A percentile compares a stretch with the other conserved stretches of the same genome.
Evolutionary conservation across 1,140 invertebrate genomes (phyloP).

Genomic region (Aphelinus atriplicis): DNA sequence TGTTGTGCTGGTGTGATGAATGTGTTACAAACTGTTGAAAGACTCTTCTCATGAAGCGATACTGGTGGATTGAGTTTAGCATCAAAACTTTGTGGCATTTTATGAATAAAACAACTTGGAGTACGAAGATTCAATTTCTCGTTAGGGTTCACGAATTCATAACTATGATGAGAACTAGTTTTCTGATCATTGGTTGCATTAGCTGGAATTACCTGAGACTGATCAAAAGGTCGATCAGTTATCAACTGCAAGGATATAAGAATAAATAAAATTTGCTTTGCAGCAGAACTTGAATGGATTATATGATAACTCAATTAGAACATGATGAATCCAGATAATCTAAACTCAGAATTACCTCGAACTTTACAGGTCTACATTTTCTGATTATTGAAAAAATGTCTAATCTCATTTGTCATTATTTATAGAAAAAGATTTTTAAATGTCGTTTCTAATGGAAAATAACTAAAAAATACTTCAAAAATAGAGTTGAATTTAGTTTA

Average conservation of each 20-base stretch:
- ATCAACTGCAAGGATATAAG: constrained; percentile 47
- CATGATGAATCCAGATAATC: too few relatives aligned
- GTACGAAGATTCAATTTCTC: constrained; percentile 53
- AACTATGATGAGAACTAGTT: constrained; percentile 50
- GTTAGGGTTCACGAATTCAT: constrained; percentile 25
- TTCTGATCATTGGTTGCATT: constrained; percentile 57
- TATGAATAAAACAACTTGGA: constrained; percentile 60
- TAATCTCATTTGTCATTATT: too few relatives aligned
- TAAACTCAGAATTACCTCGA: too few relatives aligned
- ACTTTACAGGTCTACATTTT: too few relatives aligned
- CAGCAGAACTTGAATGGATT: too few relatives aligned
- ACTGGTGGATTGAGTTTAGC: constrained; percentile 10
- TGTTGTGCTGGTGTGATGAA: background rate
- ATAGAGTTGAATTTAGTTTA: constrained; percentile 67
- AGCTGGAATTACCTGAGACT: constrained; percentile 52
- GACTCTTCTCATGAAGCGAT: background rate
- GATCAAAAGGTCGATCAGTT: constrained; percentile 52
- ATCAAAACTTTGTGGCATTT: constrained; percentile 35
- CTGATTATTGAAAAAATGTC: too few relatives aligned
- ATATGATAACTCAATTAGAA: too few relatives aligned
- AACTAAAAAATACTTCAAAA: constrained; percentile 15
- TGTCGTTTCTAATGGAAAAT: too few relatives aligned
- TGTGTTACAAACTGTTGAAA: background rate
- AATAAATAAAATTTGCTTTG: too few relatives aligned
- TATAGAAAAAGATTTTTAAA: too few relatives aligned